Evolutionary conservation across 2,797 vertebrate species (phyloP).

Genomic region (Chloroceryle amazona): DNA sequence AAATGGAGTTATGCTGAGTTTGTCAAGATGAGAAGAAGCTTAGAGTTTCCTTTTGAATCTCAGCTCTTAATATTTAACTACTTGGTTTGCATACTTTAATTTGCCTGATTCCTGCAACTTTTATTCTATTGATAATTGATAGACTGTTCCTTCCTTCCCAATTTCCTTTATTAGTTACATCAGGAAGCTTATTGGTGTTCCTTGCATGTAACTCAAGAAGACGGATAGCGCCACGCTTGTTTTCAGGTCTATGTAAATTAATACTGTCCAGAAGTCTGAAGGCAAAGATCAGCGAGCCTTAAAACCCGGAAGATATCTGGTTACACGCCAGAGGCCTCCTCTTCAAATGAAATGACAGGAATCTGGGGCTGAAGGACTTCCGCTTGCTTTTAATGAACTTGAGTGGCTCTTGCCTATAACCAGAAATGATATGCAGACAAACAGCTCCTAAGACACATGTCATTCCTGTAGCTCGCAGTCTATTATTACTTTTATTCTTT

Average conservation of each 20-base stretch:
- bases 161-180: slow-evolving; percentile 81
- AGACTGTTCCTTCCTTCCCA: slow-evolving; percentile 81
- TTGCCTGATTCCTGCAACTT: slow-evolving; percentile 44
- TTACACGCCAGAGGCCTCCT: slow-evolving; percentile 75
- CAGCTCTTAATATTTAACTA: neutral
- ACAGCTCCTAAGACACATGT: slow-evolving; percentile 17
- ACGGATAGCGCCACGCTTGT: slow-evolving; percentile 48
- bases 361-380: slow-evolving; percentile 66
- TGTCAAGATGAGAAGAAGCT: neutral
- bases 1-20: neutral
- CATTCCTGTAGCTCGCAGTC: neutral
- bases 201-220: slow-evolving; percentile 78
- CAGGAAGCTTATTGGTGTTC: slow-evolving; percentile 80
- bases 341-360: slow-evolving; percentile 68
- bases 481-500: slow-evolving; percentile 5
- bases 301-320: slow-evolving; percentile 67
- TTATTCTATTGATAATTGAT: slow-evolving; percentile 78
- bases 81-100: slow-evolving; percentile 52
- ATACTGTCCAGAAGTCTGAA: slow-evolving; percentile 77
- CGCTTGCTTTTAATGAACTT: slow-evolving; percentile 60
- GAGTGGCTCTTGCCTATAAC: slow-evolving; percentile 57
- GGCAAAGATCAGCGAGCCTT: slow-evolving; percentile 73
- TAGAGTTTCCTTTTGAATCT: slow-evolving; percentile 24
- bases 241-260: slow-evolving; percentile 75
- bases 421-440: slow-evolving; percentile 38